Conservation (phyloP, 2,888 invertebrate species). For the Perizoma flavofasciatum region DNA sequence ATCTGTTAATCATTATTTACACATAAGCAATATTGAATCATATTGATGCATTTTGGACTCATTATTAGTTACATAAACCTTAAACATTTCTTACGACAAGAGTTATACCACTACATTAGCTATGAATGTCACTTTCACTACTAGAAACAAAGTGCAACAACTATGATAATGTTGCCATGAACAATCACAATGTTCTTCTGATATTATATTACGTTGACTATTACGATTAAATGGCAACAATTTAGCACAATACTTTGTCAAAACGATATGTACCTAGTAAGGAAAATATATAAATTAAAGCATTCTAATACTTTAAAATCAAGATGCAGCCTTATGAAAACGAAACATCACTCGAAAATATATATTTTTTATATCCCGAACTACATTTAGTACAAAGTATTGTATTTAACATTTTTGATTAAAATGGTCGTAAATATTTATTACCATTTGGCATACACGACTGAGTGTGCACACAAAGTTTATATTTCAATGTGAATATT, state of each 20-base stretch:
- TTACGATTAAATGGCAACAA: conserved; percentile 32
- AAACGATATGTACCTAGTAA: conserved; percentile 42
- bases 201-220: conserved; percentile 38
- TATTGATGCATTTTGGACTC: conserved; percentile 35
- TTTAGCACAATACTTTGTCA: conserved; percentile 60
- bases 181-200: conserved; percentile 43
- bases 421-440: no score
- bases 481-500: no score
- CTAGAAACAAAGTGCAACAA: conserved; percentile 44
- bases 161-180: conserved; percentile 47
- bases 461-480: no score
- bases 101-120: conserved; percentile 31
- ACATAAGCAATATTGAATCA: conserved; percentile 40
- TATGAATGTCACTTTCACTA: conserved; percentile 41
- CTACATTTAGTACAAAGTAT: conserved; percentile 54
- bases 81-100: conserved; percentile 34
- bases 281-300: conserved; percentile 41
- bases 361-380: conserved; percentile 36
- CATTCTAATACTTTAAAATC: conserved; percentile 55
- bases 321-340: conserved; percentile 53
- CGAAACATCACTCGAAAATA: conserved; percentile 50
- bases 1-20: conserved; percentile 49
- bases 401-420: conserved; percentile 30
- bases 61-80: conserved; percentile 29
- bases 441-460: no score